phyloP scores from a whole-genome alignment of 2,797 vertebrate species.

The Melanotaenia nigrans region DNA sequence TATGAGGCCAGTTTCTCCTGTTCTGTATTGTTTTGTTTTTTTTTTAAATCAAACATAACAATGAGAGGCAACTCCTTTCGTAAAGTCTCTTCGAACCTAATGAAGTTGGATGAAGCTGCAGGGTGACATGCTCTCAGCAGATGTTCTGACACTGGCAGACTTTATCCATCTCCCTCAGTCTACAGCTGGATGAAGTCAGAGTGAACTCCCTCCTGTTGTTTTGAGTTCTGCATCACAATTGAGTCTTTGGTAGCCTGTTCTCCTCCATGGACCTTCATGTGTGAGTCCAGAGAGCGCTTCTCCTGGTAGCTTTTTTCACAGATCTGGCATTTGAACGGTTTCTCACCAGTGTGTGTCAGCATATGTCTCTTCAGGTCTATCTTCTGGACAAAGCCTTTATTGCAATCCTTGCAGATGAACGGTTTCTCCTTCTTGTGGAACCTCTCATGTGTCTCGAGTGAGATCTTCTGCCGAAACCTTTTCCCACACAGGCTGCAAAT shows the following conservation, averaged over 20 bases:
- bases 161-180: not conserved
- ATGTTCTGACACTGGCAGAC: not conserved
- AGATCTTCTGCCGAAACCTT: conserved; percentile 73
- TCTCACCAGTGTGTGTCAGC: conserved; percentile 74
- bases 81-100: not conserved
- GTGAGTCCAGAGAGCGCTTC: conserved; percentile 68
- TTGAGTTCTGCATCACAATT: not conserved
- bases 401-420: conserved; percentile 64
- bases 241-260: conserved; percentile 26
- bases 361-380: conserved; percentile 75
- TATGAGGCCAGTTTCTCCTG: too few relatives aligned
- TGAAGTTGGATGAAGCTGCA: not conserved
- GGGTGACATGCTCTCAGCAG: not conserved
- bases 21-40: not conserved
- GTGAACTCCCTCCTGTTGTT: conserved; percentile 37
- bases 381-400: conserved; percentile 73
- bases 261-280: conserved; percentile 67
- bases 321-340: conserved; percentile 66
- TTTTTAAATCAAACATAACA: not conserved
- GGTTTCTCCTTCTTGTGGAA: conserved; percentile 76
- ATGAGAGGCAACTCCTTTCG: not conserved
- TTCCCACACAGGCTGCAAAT: conserved; percentile 77
- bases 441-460: conserved; percentile 72
- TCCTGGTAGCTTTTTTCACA: conserved; percentile 74
- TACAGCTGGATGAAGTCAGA: conserved; percentile 55